phyloP scores from a whole-genome alignment of 2,797 vertebrate species.

The Hapalemur alaotrensis region DNA sequence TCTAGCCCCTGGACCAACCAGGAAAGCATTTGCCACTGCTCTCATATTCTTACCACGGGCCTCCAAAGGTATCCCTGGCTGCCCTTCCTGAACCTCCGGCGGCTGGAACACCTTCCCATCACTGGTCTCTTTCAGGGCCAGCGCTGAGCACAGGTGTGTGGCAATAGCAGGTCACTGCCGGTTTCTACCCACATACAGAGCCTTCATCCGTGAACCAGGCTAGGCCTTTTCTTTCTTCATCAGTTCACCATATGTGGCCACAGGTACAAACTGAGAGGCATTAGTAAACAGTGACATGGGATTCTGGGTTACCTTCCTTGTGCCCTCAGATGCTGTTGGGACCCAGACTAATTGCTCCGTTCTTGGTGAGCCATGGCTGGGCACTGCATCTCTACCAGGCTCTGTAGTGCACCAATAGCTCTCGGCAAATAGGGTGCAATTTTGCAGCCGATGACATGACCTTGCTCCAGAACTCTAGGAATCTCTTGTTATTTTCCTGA shows the following conservation, averaged over 20 bases:
- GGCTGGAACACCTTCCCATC: neutral
- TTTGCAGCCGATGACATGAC: neutral
- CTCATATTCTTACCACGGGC: neutral
- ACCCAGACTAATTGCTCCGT: neutral
- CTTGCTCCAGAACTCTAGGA: neutral
- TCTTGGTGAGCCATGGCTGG: neutral
- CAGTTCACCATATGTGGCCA: neutral
- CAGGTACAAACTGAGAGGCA: neutral
- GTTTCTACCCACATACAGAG: neutral
- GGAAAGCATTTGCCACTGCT: neutral
- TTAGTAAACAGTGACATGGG: neutral
- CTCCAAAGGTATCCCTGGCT: neutral
- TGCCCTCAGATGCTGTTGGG: neutral
- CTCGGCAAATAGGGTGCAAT: neutral
- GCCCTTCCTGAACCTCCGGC: no score
- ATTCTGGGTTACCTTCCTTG: neutral
- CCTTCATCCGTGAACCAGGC: no score
- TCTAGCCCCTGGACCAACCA: neutral
- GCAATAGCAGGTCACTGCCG: neutral
- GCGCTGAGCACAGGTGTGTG: neutral
- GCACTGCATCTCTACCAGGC: neutral
- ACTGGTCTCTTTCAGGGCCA: neutral
- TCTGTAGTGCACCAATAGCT: neutral
- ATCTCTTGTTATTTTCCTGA: neutral
- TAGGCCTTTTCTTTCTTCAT: neutral